Evolutionary conservation across 2,888 invertebrate genomes (phyloP).

Genomic region (Pammene fasciana): DNA sequence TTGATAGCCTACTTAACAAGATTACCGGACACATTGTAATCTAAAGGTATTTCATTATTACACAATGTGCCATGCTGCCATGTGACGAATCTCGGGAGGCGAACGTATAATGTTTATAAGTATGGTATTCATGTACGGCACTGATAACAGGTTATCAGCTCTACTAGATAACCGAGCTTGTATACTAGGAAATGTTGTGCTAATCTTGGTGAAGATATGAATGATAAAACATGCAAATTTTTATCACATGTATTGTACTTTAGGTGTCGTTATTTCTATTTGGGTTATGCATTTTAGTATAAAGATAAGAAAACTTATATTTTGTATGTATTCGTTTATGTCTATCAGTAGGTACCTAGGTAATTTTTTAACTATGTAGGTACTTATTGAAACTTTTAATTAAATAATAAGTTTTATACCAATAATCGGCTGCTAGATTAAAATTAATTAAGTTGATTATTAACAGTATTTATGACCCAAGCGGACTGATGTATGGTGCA

Average conservation of each 20-base stretch:
- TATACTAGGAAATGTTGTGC: constrained; percentile 17
- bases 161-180: constrained; percentile 34
- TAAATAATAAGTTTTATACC: no score
- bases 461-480: not conserved
- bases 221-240: constrained; percentile 20
- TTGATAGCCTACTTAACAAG: constrained; percentile 25
- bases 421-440: no score
- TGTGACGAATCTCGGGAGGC: constrained; percentile 30
- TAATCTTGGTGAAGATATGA: constrained; percentile 1
- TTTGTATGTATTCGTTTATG: no score
- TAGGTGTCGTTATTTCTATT: not conserved
- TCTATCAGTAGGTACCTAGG: no score
- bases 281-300: not conserved
- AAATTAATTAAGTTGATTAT: no score
- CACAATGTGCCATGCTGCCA: constrained; percentile 25
- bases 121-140: constrained; percentile 13
- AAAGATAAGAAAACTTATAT: not conserved
- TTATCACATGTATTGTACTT: not conserved
- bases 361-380: no score
- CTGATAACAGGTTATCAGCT: constrained; percentile 41
- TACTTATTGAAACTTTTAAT: no score
- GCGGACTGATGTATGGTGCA: not conserved
- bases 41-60: constrained; percentile 19
- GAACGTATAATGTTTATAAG: constrained; percentile 11
- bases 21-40: constrained; percentile 36